phyloP scores from a whole-genome alignment of 1,140 invertebrate species.

The Pygmarrhopalites habei region DNA sequence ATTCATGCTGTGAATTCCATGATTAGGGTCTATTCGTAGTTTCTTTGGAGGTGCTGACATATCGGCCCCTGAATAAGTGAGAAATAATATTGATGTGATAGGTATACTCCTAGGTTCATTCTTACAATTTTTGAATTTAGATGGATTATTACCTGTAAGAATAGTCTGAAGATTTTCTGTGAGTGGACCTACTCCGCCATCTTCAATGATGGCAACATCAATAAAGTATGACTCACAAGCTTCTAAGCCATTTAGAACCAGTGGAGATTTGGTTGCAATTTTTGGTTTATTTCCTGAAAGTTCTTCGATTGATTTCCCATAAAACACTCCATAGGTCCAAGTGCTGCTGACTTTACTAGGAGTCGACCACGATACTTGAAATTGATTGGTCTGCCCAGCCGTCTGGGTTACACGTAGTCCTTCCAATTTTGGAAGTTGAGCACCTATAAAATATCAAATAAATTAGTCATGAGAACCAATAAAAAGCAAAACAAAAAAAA shows the following conservation, averaged over 20 bases:
- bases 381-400: conserved; percentile 22
- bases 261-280: conserved; percentile 52
- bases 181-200: conserved; percentile 55
- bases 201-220: conserved; percentile 52
- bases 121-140: no score
- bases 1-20: conserved; percentile 3
- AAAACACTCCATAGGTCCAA: conserved; percentile 42
- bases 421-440: conserved; percentile 49
- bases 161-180: conserved; percentile 40
- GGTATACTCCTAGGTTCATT: no score
- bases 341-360: conserved; percentile 43
- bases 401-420: no score
- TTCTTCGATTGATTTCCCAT: conserved; percentile 34
- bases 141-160: neutral
- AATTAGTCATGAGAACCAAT: conserved; percentile 6
- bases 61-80: conserved; percentile 4
- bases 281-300: conserved; percentile 17
- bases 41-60: conserved; percentile 37
- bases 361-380: conserved; percentile 34
- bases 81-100: no score
- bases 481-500: neutral
- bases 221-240: conserved; percentile 67
- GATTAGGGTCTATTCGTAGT: conserved; percentile 10
- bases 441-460: conserved; percentile 39
- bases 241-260: conserved; percentile 55